These are phyloP conservation scores for Atta colombica DNA, from an alignment of 1,140 invertebrate genomes.

Conservation along the genomic window DNA sequence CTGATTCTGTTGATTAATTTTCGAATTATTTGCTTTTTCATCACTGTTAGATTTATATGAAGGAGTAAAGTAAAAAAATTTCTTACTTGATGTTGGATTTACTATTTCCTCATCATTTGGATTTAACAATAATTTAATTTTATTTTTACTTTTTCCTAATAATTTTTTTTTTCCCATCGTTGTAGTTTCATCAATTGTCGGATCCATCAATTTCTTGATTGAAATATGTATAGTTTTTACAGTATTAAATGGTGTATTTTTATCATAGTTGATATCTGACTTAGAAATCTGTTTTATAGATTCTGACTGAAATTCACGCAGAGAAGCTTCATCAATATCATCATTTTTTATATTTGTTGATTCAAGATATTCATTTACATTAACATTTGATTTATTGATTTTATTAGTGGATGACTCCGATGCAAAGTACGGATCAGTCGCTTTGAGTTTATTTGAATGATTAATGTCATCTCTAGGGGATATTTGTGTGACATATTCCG, in stretches of 20 bases:
- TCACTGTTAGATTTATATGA: not conserved
- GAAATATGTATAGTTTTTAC: not conserved
- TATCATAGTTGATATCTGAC: not conserved
- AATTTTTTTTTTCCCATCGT: not conserved
- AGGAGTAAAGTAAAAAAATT: not conserved
- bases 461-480: not conserved
- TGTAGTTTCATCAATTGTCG: not conserved
- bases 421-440: not conserved
- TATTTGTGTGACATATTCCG: slow-evolving; percentile 23
- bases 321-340: not conserved
- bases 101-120: not conserved
- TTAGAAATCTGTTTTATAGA: not conserved
- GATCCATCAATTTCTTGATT: slow-evolving; percentile 19
- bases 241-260: not conserved
- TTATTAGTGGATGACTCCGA: not conserved
- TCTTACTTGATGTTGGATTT: not conserved
- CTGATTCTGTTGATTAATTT: not conserved
- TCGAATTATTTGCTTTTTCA: not conserved
- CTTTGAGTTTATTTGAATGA: not conserved
- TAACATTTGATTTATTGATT: not conserved
- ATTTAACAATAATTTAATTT: not conserved
- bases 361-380: slow-evolving; percentile 11
- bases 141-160: slow-evolving; percentile 39
- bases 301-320: not conserved
- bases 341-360: slow-evolving; percentile 15